Percentiles rank a stretch among this genome's conserved stretches.
Evolutionary conservation across 2,113 vertebrate genomes (phyloP).

Genomic region (Xenopus borealis): DNA sequence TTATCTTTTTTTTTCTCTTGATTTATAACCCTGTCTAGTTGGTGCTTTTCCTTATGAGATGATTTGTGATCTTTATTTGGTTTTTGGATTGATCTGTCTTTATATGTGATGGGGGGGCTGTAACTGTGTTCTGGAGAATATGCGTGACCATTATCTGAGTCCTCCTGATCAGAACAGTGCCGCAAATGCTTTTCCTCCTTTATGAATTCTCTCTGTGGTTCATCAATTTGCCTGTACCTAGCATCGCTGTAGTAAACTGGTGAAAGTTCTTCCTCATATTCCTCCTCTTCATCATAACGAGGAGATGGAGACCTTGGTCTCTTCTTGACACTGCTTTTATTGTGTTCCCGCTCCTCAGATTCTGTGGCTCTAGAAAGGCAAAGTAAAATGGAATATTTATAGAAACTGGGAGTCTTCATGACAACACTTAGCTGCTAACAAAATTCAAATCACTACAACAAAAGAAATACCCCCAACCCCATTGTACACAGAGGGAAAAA

Average conservation of each 20-base stretch:
- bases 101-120: slow-evolving; percentile 66
- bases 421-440: too few species aligned
- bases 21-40: slow-evolving; percentile 41
- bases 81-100: slow-evolving; percentile 65
- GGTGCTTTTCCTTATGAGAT: slow-evolving; percentile 65
- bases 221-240: slow-evolving; percentile 58
- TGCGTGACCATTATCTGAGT: slow-evolving; percentile 65
- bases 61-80: slow-evolving; percentile 72
- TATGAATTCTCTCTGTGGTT: slow-evolving; percentile 58
- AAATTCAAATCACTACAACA: too few species aligned
- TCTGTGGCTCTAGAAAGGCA: slow-evolving; percentile 59
- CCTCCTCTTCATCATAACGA: slow-evolving; percentile 63
- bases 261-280: slow-evolving; percentile 69
- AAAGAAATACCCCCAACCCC: too few species aligned
- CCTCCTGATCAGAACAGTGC: slow-evolving; percentile 67
- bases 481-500: too few species aligned
- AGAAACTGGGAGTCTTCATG: too few species aligned
- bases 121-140: slow-evolving; percentile 72
- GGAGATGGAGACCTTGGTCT: slow-evolving; percentile 68
- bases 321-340: slow-evolving; percentile 64
- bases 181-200: slow-evolving; percentile 62
- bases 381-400: background rate
- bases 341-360: slow-evolving; percentile 62
- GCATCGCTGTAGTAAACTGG: slow-evolving; percentile 63
- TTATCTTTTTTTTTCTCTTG: slow-evolving; percentile 60